Base-by-base conservation (phyloP, 1,140 invertebrate genomes). In the Trissolcus basalis region DNA sequence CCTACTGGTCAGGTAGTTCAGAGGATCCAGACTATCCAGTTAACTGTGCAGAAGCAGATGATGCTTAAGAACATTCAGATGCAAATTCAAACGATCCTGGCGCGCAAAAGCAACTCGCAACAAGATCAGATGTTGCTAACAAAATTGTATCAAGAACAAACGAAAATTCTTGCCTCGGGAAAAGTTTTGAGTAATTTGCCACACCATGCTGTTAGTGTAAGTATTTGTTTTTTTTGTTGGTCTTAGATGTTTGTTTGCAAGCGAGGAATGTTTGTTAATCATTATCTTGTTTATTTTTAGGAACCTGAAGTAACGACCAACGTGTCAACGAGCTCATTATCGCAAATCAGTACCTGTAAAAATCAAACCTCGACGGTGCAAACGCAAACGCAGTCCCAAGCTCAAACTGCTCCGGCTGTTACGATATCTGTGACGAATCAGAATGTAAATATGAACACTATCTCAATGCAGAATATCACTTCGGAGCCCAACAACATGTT, bases 131-230 rank as follows among this genome's bases (percentile, higher is more conserved):
- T 83, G 3, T 13, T 84, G 13, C 76, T 91, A 8, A 81, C 87
- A 3, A 89, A 88, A 73, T 77, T 91, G n/a, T 89, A 89, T 74
- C 82, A 87, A 51, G 89, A 91, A 16, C 90, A 91, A 67, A 79
- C 89, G 13, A 90, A 89, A 80, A 91, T 91, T 69, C 70, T 91
- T 33, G 81, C 89, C 8, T 88, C 87, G 70, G 90, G 90, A 7
- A 91, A 91, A 80, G 78, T 90, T 48, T 82, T 91, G 16, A 85
- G 81, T 60, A 83, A 79, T 64, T 39, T 65, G 7, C 81, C 83
- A 19, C 84, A 84, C 45, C 80, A 61, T 41, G 81, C 65, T 56
- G 86, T 86, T 79, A 85, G 83, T 27, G 19, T 51, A 50, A n/a
- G 77, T 47, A 53, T 47, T 15, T 10, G 15, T 35, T 45, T 41